Conservation (phyloP, 2,888 invertebrate genomes). For the Candidula unifasciata region DNA sequence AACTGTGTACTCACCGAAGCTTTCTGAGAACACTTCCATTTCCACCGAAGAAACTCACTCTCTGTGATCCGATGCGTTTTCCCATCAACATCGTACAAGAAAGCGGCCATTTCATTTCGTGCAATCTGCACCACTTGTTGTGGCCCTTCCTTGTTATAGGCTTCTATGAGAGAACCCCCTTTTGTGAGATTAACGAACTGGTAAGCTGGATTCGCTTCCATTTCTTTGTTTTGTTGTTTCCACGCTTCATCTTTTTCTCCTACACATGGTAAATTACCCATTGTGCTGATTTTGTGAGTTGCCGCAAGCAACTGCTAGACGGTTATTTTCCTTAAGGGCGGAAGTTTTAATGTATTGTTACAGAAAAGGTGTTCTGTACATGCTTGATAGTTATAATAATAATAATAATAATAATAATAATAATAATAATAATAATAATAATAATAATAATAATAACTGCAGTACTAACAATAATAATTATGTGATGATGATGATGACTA, state of each 20-base stretch:
- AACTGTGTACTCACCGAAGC: neutral
- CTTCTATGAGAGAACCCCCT: slow-evolving; percentile 69
- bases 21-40: neutral
- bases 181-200: slow-evolving; percentile 71
- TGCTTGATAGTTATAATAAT: too few species aligned
- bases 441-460: too few species aligned
- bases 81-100: slow-evolving; percentile 71
- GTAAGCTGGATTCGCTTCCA: slow-evolving; percentile 73
- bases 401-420: too few species aligned
- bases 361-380: too few species aligned
- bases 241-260: slow-evolving; percentile 61
- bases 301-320: too few species aligned
- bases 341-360: too few species aligned
- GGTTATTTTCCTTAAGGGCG: too few species aligned
- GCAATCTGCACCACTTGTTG: slow-evolving; percentile 69
- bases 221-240: slow-evolving; percentile 75
- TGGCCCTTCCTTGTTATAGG: slow-evolving; percentile 67
- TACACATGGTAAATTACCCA: slow-evolving; percentile 43
- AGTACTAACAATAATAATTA: too few species aligned
- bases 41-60: slow-evolving; percentile 80
- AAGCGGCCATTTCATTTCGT: slow-evolving; percentile 65
- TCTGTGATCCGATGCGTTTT: slow-evolving; percentile 65
- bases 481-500: too few species aligned
- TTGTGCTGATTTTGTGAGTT: neutral
- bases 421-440: too few species aligned